Conservation (phyloP, 1,140 invertebrate species). For the Penaeus vannamei region DNA sequence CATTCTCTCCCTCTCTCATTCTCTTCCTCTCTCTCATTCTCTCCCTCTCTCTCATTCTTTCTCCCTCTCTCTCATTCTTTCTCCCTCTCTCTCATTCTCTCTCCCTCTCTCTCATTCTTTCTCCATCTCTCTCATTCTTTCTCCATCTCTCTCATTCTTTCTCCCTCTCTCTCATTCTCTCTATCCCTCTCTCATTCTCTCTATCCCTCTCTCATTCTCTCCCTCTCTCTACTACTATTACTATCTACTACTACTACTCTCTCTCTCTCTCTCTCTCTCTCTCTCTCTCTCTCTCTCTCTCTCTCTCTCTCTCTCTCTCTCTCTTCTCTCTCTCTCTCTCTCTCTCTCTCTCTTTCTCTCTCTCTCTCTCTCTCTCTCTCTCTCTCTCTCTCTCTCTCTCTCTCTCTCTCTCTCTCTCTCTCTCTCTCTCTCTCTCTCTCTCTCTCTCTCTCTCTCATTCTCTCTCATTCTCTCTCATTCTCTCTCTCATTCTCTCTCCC, state of each 20-base stretch:
- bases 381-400: no score
- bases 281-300: neutral
- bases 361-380: no score
- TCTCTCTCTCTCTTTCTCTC: no score
- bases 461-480: neutral
- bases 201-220: neutral
- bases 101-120: no score
- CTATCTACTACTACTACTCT: slow-evolving; percentile 21
- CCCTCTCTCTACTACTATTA: neutral
- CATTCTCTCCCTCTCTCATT: neutral
- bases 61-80: no score
- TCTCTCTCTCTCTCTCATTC: neutral
- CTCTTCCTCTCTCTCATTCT: neutral
- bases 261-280: neutral
- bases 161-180: slow-evolving; percentile 30
- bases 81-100: neutral
- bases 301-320: slow-evolving; percentile 18
- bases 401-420: no score
- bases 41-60: neutral
- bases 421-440: no score
- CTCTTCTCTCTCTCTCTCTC: neutral
- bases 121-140: neutral
- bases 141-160: slow-evolving; percentile 34
- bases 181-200: neutral
- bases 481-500: neutral